phyloP scores from a whole-genome alignment of 2,888 invertebrate genomes.

The Volucella inflata region DNA sequence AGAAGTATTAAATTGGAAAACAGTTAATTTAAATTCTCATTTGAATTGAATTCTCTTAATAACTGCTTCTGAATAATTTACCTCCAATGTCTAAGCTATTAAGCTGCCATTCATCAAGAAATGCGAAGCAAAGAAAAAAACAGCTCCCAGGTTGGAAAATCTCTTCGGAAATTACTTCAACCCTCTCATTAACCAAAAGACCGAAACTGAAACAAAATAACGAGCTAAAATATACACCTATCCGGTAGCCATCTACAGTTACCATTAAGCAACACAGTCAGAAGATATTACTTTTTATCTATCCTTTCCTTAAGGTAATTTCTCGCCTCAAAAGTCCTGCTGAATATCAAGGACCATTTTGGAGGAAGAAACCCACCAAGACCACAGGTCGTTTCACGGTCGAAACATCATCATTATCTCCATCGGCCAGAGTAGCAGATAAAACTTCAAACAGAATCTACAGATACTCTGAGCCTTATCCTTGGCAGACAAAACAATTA shows the following conservation, averaged over 20 bases:
- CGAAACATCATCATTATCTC: constrained; percentile 69
- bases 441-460: constrained; percentile 61
- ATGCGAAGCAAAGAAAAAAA: background rate
- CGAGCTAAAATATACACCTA: background rate
- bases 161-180: constrained; percentile 41
- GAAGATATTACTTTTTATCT: constrained; percentile 70
- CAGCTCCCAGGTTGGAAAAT: background rate
- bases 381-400: constrained; percentile 50
- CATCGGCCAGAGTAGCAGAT: constrained; percentile 64
- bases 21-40: too few species aligned
- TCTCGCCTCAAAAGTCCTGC: constrained; percentile 70
- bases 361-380: constrained; percentile 38
- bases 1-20: too few species aligned
- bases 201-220: background rate
- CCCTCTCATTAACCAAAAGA: constrained; percentile 40
- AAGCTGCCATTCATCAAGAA: constrained; percentile 15
- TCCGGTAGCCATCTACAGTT: background rate
- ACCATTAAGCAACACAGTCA: constrained; percentile 31
- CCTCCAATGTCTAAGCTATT: constrained; percentile 16
- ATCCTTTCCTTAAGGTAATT: constrained; percentile 50
- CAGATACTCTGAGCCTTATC: constrained; percentile 37
- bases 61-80: constrained; percentile 3
- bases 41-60: too few species aligned
- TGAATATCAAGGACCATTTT: constrained; percentile 61
- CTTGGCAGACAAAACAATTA: constrained; percentile 68